Evolutionary conservation across 2,888 invertebrate genomes (phyloP).

Genomic region (Drosophila ustulata): DNA sequence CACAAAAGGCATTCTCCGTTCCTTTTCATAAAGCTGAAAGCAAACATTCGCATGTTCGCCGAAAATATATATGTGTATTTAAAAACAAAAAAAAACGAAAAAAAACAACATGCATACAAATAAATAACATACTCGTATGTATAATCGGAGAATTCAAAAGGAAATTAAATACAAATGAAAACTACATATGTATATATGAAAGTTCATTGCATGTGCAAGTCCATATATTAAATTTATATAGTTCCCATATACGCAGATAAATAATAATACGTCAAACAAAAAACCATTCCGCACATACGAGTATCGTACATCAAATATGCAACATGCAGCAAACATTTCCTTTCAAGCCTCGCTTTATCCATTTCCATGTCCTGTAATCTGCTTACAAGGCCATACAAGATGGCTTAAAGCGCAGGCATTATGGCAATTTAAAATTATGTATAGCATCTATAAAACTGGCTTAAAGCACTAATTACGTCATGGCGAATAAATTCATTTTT

Average conservation of each 20-base stretch:
- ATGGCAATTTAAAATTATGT: too few species aligned
- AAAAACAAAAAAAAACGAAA: conserved; percentile 1
- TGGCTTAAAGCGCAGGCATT: too few species aligned
- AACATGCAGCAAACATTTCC: conserved; percentile 23
- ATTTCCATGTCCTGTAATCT: conserved; percentile 13
- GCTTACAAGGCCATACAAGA: neutral
- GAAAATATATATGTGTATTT: neutral
- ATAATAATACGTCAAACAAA: conserved; percentile 8
- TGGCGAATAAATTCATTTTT: too few species aligned
- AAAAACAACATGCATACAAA: neutral
- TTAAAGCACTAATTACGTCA: too few species aligned
- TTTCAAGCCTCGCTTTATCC: conserved; percentile 1
- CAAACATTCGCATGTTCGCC: conserved; percentile 35
- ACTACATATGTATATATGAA: neutral
- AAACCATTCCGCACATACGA: neutral
- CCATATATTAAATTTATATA: conserved; percentile 6
- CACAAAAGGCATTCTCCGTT: conserved; percentile 44
- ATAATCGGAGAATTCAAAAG: conserved; percentile 15
- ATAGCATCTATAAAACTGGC: too few species aligned
- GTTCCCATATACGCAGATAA: neutral
- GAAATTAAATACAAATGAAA: conserved; percentile 16
- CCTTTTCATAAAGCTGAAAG: conserved; percentile 38
- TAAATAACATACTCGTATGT: neutral
- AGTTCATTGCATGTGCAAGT: neutral
- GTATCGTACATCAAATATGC: conserved; percentile 27